Conservation (phyloP, 35 echinoderm and acorn worm species). For the Apostichopus californicus region DNA sequence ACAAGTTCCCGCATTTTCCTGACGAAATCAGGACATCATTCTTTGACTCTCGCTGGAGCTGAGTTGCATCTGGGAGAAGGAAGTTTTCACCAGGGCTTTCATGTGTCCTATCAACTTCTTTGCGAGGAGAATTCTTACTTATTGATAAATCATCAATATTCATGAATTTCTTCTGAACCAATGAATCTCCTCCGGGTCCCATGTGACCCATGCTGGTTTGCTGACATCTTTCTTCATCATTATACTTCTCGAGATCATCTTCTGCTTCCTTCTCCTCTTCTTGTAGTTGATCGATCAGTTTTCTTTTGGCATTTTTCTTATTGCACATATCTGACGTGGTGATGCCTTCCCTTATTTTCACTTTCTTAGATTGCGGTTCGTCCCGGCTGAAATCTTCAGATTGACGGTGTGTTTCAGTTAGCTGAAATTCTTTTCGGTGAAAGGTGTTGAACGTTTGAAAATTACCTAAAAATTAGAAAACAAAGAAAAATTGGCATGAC, state of each 20-base stretch:
- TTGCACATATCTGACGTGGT: background rate
- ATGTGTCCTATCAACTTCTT: too few species aligned
- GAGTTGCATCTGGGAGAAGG: background rate
- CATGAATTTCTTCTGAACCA: too few species aligned
- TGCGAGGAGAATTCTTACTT: too few species aligned
- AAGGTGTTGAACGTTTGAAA: constrained; percentile 60
- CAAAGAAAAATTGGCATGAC: background rate
- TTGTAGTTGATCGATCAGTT: background rate
- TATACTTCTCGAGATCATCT: background rate
- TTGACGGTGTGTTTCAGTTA: background rate
- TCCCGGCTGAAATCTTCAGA: background rate
- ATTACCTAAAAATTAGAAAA: constrained; percentile 17
- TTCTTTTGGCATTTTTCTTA: background rate
- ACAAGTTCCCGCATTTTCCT: background rate
- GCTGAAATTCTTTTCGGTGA: background rate
- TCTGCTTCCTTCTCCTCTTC: background rate
- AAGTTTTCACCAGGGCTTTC: too few species aligned
- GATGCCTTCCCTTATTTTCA: background rate
- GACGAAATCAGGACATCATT: background rate
- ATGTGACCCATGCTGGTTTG: background rate
- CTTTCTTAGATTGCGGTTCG: background rate
- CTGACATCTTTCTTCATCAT: background rate
- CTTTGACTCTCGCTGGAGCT: background rate
- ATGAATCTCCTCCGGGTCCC: background rate
- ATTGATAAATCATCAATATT: too few species aligned